These are phyloP conservation scores for Heliconius aoede DNA, from an alignment of 2,888 invertebrate species.

Conservation along the genomic window DNA sequence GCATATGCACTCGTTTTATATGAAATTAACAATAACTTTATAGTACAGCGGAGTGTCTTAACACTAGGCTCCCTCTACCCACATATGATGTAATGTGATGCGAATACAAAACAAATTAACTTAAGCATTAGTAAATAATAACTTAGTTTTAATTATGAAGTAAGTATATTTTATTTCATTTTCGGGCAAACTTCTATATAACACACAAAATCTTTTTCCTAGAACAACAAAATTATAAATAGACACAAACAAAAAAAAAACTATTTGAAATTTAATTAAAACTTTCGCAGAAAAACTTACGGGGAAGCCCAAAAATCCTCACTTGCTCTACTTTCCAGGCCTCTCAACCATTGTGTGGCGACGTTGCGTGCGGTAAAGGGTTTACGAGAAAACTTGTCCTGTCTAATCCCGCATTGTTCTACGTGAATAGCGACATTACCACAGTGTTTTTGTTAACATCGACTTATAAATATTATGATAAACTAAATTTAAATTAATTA, in stretches of 20 bases:
- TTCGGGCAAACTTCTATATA: too few species aligned
- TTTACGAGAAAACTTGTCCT: conserved; percentile 49
- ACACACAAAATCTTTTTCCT: too few species aligned
- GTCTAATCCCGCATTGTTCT: conserved; percentile 51
- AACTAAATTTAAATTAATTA: neutral
- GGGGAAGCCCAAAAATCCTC: conserved; percentile 16
- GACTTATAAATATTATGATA: neutral
- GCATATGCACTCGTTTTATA: too few species aligned
- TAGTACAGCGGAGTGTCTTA: too few species aligned
- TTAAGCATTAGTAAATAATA: too few species aligned
- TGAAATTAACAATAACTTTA: too few species aligned
- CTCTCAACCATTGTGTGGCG: conserved; percentile 41
- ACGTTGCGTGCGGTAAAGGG: conserved; percentile 48
- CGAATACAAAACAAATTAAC: too few species aligned
- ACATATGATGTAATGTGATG: too few species aligned
- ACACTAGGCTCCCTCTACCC: too few species aligned
- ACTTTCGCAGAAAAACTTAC: conserved; percentile 2
- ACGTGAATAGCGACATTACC: conserved; percentile 36
- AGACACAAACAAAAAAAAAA: neutral
- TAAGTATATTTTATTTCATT: too few species aligned
- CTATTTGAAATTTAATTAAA: neutral
- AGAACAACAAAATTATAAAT: neutral
- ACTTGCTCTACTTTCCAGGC: conserved; percentile 30
- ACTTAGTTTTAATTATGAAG: too few species aligned
- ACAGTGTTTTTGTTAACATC: conserved; percentile 33